phyloP scores from a whole-genome alignment of 2,797 vertebrate species.

The Channa striata region DNA sequence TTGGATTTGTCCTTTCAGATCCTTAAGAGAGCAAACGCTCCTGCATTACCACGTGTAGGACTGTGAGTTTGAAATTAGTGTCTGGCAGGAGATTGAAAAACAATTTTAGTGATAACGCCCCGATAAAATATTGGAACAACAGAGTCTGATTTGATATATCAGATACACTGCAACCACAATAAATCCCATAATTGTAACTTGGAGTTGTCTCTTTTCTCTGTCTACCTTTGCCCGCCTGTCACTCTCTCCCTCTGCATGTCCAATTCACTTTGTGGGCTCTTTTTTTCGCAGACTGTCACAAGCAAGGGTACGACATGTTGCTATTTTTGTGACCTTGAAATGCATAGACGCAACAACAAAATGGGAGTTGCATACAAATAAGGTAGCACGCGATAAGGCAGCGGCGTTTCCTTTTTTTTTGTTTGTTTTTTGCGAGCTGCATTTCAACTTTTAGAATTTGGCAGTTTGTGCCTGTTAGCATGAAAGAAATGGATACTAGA shows the following conservation, averaged over 20 bases:
- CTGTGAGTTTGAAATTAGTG: background rate
- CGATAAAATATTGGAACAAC: background rate
- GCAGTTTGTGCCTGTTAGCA: conserved; percentile 17
- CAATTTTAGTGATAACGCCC: background rate
- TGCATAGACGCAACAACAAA: conserved; percentile 27
- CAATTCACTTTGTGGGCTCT: conserved; percentile 26
- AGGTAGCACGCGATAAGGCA: conserved; percentile 8
- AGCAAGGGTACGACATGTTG: background rate
- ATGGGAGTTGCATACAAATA: conserved; percentile 54
- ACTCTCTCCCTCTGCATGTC: conserved; percentile 12
- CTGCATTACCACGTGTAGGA: background rate
- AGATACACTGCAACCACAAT: background rate
- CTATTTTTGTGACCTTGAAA: conserved; percentile 56
- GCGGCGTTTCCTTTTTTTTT: conserved; percentile 28
- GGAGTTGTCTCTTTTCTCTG: background rate
- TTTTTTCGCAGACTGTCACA: conserved; percentile 20
- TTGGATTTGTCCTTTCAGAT: conserved; percentile 21
- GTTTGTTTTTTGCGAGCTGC: conserved; percentile 20
- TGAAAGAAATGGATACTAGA: conserved; percentile 16
- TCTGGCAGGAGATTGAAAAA: background rate
- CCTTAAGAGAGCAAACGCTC: conserved; percentile 10
- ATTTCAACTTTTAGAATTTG: conserved; percentile 36
- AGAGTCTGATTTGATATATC: background rate
- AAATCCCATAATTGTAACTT: conserved; percentile 4
- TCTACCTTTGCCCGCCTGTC: background rate